Conservation (phyloP, 2,797 vertebrate genomes). For the Threskiornis aethiopicus region DNA sequence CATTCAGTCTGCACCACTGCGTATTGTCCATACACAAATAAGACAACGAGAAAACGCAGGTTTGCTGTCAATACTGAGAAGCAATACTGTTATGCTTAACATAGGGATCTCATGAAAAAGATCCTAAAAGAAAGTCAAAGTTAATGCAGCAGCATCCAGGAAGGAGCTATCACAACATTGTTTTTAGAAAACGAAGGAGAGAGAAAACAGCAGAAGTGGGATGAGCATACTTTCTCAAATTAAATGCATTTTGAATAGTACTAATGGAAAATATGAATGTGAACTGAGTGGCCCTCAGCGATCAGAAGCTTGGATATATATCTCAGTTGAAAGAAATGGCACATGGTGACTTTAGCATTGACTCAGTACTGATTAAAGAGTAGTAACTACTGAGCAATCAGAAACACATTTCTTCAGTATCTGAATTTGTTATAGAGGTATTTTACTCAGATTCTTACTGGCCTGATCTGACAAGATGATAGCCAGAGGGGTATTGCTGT, state of each 20-base stretch:
- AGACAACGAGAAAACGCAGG: neutral
- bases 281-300: neutral
- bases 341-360: neutral
- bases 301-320: neutral
- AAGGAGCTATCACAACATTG: neutral
- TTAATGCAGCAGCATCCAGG: neutral
- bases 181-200: neutral
- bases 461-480: neutral
- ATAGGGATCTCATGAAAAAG: neutral
- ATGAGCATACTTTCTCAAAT: neutral
- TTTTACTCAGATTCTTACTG: neutral
- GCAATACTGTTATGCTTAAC: neutral
- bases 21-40: neutral
- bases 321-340: neutral
- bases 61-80: neutral
- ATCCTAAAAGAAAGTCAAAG: neutral
- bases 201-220: neutral
- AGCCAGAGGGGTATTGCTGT: neutral
- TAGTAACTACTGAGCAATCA: neutral
- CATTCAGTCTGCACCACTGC: neutral
- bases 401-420: neutral
- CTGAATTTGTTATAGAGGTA: neutral
- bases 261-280: neutral
- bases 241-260: neutral
- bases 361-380: neutral